Percentiles rank a stretch among this genome's conserved stretches.
These are phyloP conservation scores for Chunga burmeisteri DNA, from an alignment of 2,113 vertebrate species.

Conservation along the genomic window DNA sequence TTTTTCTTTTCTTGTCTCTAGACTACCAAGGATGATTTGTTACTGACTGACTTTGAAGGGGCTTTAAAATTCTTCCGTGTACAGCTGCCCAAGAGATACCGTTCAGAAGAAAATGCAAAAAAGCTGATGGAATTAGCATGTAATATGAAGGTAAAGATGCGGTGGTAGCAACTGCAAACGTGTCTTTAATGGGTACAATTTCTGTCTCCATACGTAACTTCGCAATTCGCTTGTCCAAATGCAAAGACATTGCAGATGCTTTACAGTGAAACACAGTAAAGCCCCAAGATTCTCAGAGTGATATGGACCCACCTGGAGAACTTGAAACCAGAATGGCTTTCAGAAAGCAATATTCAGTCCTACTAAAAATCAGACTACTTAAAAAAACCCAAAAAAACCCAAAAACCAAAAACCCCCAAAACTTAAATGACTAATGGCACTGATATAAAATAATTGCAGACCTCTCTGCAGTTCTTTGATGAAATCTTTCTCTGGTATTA, in stretches of 20 bases:
- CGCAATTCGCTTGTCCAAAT: not conserved
- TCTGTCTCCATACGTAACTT: not conserved
- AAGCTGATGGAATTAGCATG: constrained; percentile 98
- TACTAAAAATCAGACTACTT: not conserved
- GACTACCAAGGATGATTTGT: constrained; percentile 96
- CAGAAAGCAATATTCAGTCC: not conserved
- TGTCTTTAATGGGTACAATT: not conserved
- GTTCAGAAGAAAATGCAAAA: constrained; percentile 97
- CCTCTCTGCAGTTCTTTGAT: not conserved
- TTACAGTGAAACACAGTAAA: not conserved
- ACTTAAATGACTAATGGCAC: not conserved
- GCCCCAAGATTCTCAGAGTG: not conserved
- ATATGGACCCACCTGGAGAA: not conserved
- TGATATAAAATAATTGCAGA: not conserved
- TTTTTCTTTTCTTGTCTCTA: constrained; percentile 42
- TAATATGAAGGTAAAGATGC: constrained; percentile 90
- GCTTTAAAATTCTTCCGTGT: constrained; percentile 98
- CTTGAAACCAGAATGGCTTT: not conserved
- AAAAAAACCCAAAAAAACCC: not conserved
- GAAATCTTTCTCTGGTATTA: not conserved
- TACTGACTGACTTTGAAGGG: constrained; percentile 95
- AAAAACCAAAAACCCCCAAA: not conserved
- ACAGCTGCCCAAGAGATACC: constrained; percentile 96
- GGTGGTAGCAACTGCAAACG: not conserved
- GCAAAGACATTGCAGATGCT: not conserved